Evolutionary conservation across 1,140 invertebrate genomes (phyloP).

Genomic region (Meloidogyne chitwoodi): DNA sequence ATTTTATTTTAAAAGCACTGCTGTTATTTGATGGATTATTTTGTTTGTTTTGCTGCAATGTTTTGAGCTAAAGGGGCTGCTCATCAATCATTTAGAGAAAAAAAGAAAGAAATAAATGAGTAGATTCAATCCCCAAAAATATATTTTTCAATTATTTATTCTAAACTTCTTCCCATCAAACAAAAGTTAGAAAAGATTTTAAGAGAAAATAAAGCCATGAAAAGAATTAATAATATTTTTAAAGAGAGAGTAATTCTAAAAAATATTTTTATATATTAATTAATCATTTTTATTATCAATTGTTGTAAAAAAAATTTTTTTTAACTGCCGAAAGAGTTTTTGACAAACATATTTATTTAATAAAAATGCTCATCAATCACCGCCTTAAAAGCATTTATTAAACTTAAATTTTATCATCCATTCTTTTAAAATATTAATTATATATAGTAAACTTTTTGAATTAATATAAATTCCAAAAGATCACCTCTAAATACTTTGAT

Average conservation of each 20-base stretch:
- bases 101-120: background rate
- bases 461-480: no score
- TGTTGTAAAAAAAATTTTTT: background rate
- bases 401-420: no score
- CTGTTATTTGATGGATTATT: background rate
- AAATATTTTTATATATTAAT: background rate
- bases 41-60: background rate
- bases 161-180: background rate
- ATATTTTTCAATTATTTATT: background rate
- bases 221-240: no score
- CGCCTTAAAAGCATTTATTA: background rate
- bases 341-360: background rate
- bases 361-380: background rate
- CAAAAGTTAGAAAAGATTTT: background rate
- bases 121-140: background rate
- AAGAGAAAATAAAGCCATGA: background rate
- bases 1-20: background rate
- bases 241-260: no score
- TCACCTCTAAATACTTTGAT: no score
- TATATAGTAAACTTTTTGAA: no score
- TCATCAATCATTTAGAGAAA: background rate
- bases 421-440: no score
- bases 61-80: background rate
- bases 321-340: no score
- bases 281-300: background rate